Conservation (phyloP, 2,888 invertebrate species). For the Drosophila meridionalis region DNA sequence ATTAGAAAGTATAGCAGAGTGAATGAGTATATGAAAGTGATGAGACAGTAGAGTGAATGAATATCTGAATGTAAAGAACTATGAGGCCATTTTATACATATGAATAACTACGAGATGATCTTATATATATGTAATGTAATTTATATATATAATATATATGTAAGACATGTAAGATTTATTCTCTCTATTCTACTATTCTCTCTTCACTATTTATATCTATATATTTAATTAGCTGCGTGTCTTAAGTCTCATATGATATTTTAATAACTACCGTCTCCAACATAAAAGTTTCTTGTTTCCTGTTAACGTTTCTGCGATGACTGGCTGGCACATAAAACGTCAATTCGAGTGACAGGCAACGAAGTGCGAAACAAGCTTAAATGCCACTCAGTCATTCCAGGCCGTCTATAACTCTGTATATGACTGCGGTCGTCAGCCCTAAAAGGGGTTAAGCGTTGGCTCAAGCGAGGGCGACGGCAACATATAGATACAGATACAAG, state of each 20-base stretch:
- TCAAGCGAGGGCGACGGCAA: background rate
- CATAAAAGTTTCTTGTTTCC: background rate
- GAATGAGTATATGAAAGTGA: background rate
- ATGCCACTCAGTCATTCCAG: conserved; percentile 60
- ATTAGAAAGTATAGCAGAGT: too few relatives aligned
- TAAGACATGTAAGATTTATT: too few relatives aligned
- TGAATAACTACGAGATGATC: background rate
- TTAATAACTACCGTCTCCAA: background rate
- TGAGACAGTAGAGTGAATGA: too few relatives aligned
- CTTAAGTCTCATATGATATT: background rate
- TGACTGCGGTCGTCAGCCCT: conserved; percentile 31
- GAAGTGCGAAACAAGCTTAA: conserved; percentile 73
- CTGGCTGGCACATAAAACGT: conserved; percentile 34
- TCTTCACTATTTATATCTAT: too few relatives aligned
- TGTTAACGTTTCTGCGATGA: conserved; percentile 6
- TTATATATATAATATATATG: too few relatives aligned
- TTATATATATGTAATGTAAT: too few relatives aligned
- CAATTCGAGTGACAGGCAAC: conserved; percentile 41
- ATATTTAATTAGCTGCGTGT: background rate
- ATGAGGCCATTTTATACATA: too few relatives aligned
- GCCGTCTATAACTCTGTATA: conserved; percentile 11
- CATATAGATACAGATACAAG: conserved; percentile 3
- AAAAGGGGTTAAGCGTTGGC: conserved; percentile 67
- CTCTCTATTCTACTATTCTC: too few relatives aligned
- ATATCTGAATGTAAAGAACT: too few relatives aligned